Conservation (phyloP, 2,797 vertebrate genomes). For the Meriones psammophilus region DNA sequence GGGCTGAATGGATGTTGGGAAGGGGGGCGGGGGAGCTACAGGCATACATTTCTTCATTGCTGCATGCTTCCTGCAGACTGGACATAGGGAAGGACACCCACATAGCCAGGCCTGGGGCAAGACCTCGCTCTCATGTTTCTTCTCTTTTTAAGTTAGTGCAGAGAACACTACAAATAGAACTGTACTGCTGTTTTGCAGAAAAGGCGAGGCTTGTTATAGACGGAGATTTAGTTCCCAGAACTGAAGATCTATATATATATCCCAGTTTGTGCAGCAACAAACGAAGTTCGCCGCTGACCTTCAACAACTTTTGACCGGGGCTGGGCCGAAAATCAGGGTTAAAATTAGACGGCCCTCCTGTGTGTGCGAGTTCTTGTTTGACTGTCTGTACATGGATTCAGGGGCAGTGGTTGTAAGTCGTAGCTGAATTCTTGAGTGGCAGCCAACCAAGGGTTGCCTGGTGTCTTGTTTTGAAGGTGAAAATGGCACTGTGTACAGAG, state of each 20-base stretch:
- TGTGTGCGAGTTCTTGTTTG: constrained; percentile 5
- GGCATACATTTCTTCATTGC: neutral
- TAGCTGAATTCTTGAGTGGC: constrained; percentile 60
- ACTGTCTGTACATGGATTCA: neutral
- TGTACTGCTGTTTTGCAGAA: neutral
- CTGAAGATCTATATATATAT: constrained; percentile 3
- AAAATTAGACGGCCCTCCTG: constrained; percentile 27
- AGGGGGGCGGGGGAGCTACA: neutral
- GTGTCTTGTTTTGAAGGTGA: constrained; percentile 57
- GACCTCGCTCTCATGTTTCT: neutral
- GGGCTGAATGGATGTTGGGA: neutral
- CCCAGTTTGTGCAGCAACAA: neutral
- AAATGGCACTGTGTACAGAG: neutral
- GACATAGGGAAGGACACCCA: neutral
- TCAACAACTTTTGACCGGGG: neutral
- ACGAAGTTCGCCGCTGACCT: constrained; percentile 49
- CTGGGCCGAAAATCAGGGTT: neutral
- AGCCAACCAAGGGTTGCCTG: constrained; percentile 23
- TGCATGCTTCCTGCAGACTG: neutral
- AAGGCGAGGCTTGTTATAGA: constrained; percentile 33
- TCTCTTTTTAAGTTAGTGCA: constrained; percentile 6
- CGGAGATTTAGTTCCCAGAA: constrained; percentile 2
- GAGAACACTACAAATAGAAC: constrained; percentile 1
- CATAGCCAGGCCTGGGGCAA: neutral
- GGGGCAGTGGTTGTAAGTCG: neutral